Evolutionary conservation across 2,113 vertebrate species (phyloP), one percentile per base, ranked within the genome.

Genomic region (Nannospalax galili): DNA sequence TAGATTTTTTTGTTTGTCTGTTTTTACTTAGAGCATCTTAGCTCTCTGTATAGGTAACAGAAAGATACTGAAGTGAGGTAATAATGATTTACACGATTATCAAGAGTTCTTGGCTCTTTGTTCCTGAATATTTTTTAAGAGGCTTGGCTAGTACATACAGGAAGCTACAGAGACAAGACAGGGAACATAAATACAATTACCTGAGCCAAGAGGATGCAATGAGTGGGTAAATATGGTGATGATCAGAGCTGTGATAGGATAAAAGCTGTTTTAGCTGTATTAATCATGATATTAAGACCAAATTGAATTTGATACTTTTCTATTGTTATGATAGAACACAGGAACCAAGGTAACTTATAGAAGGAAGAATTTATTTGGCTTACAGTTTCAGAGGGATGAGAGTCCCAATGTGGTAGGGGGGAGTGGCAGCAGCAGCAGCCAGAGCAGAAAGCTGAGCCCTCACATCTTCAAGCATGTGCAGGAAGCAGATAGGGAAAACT

Each of bases 1-100:
- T 52, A 84, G 48, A 90, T n/a, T n/a, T n/a, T n/a, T n/a, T n/a
- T n/a, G n/a, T n/a, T n/a, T n/a, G n/a, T 11, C 48, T 52, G 32
- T 78, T 60, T 72, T 87, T 62, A 35, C 42, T 92, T 69, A 64
- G 78, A 58, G 69, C 17, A 88, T 88, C 88, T 97, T 20, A 90
- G 30, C 48, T 74, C 65, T 65, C 56, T 70, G 52, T 7, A 45
- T 80, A 72, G 37, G 86, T 11, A 92, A 15, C 12, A 73, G 30
- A 93, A 73, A 84, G 24, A 81, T 90, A 93, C 65, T 28, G 78
- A 58, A 70, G 16, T n/a, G 80, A 69, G 67, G 73, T 40, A 87
- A 67, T 19, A 70, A 89, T 81, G 26, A 17, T 89, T 93, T 45
- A 72, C 45, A 67, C 32, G 40, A 24, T 90, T 88, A 79, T 81